These are phyloP conservation scores for Geotrypetes seraphini DNA, from an alignment of 2,797 vertebrate genomes.

Conservation along the genomic window DNA sequence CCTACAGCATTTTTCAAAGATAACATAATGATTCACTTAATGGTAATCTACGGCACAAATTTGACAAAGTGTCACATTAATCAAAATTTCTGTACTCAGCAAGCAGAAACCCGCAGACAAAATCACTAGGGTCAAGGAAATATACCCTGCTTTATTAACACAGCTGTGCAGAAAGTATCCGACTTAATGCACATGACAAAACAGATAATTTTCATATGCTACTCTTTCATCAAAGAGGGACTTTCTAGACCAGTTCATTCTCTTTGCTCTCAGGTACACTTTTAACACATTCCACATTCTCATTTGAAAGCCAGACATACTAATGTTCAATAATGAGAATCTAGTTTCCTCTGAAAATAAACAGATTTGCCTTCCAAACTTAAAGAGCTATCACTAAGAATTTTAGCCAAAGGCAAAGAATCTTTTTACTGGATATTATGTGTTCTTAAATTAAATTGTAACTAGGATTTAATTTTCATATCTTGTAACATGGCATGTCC, in stretches of 20 bases:
- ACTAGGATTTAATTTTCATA: no score
- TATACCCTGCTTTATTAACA: conserved; percentile 34
- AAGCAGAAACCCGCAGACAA: conserved; percentile 26
- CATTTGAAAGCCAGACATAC: conserved; percentile 11
- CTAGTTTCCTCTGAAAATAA: conserved; percentile 2
- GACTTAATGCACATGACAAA: conserved; percentile 24
- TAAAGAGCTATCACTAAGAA: not conserved
- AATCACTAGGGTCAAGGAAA: conserved; percentile 28
- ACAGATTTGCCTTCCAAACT: conserved; percentile 10
- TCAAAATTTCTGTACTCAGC: conserved; percentile 26
- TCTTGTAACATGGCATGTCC: no score
- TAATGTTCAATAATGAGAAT: conserved; percentile 5
- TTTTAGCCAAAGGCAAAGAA: not conserved
- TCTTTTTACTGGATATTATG: no score
- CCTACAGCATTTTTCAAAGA: conserved; percentile 32
- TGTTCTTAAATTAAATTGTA: no score
- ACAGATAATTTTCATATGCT: conserved; percentile 20
- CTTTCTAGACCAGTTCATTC: conserved; percentile 3
- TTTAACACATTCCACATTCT: conserved; percentile 16
- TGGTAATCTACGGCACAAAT: conserved; percentile 24
- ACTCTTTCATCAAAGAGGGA: conserved; percentile 15
- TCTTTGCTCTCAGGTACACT: conserved; percentile 10
- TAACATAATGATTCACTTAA: conserved; percentile 41
- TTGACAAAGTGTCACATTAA: conserved; percentile 31
- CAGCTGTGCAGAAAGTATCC: conserved; percentile 34